Base-by-base conservation (phyloP, 2,888 invertebrate genomes). In the Plemyria rubiginata region DNA sequence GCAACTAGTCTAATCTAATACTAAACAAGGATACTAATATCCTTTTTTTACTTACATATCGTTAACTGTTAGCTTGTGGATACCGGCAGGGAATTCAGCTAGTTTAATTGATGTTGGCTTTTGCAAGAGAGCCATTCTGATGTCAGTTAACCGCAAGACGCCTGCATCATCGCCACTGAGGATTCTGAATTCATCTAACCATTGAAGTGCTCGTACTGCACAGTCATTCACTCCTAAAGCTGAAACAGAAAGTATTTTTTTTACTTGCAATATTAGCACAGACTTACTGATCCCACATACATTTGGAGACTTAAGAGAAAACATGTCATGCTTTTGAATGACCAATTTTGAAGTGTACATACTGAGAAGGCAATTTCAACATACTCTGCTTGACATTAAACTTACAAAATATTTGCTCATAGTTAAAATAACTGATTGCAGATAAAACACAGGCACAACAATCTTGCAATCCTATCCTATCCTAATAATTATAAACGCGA, bases 101-200 rank as follows among this genome's bases (percentile, higher is more conserved):
- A 90, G 55, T 67, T 80, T 83, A 7, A 74, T 67, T 11, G 63
- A 60, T 4, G 51, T 53, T 22, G 77, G 80, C 12, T 54, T 45
- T 36, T 55, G 52, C n/a, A 29, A 22, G 7, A 52, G 15, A n/a
- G 84, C 71, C 63, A 84, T 85, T 60, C 92, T 82, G 11, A 85
- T 67, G 73, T 93, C 92, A 58, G 88, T 68, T 38, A 87, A 60
- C 63, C 77, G 78, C 15, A 93, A 66, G 0, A 78, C 67, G 2
- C 93, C 93, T 7, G 88, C 88, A 71, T 93, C 93, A 72, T 92
- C 92, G 3, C 93, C 93, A 72, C 80, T 85, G n/a, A 90, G 59
- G 56, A 93, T 56, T 60, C 75, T 74, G 68, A 88, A 82, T 54
- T 90, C 90, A 68, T 90, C 85, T 9, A 88, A 46, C 93, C 93